A percentile compares a stretch with the other conserved stretches of the same genome.
These are phyloP conservation scores for Plutomurus gul DNA, from an alignment of 1,140 invertebrate species.

Conservation along the genomic window DNA sequence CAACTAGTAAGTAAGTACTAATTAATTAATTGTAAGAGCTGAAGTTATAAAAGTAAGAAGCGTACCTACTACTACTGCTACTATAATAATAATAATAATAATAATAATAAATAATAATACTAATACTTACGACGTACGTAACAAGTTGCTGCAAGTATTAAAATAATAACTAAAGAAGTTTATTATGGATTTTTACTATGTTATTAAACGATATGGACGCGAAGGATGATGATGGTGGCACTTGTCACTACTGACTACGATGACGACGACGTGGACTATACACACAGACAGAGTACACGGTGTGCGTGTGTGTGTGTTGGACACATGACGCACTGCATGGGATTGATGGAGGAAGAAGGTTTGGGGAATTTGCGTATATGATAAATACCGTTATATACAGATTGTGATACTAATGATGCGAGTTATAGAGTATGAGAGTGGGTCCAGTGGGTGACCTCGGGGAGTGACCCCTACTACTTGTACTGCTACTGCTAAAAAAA, in stretches of 20 bases:
- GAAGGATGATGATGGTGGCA: not conserved
- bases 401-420: conserved; percentile 27
- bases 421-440: conserved; percentile 22
- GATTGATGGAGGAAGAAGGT: not conserved
- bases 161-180: conserved; percentile 14
- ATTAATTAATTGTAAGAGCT: not conserved
- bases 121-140: not conserved
- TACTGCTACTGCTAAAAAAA: too few relatives aligned
- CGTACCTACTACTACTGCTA: not conserved
- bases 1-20: not conserved
- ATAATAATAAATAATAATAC: not conserved
- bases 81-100: not conserved
- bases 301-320: too few relatives aligned
- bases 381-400: conserved; percentile 4
- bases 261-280: too few relatives aligned
- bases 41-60: not conserved
- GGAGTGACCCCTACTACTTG: not conserved
- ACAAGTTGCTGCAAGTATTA: conserved; percentile 21
- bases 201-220: conserved; percentile 15
- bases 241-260: too few relatives aligned
- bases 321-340: not conserved
- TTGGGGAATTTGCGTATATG: conserved; percentile 8
- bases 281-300: too few relatives aligned
- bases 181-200: conserved; percentile 28
- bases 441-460: not conserved